phyloP scores from a whole-genome alignment of 2,797 vertebrate species.

The Brachyrhaphis roseni region DNA sequence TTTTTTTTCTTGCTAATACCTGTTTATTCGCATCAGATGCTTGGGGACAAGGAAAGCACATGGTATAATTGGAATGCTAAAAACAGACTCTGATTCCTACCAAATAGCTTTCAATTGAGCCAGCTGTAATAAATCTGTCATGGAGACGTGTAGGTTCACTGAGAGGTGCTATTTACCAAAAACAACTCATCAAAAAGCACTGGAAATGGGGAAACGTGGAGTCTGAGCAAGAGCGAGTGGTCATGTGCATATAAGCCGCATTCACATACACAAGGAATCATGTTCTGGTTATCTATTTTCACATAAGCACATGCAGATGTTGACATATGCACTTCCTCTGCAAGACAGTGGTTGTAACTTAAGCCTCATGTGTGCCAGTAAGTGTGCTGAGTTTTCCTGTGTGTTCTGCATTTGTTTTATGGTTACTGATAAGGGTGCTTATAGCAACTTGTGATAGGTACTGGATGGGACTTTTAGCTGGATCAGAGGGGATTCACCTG shows the following conservation, averaged over 20 bases:
- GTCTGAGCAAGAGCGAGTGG: not conserved
- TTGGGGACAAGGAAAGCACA: conserved; percentile 58
- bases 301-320: conserved; percentile 23
- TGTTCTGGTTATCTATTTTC: not conserved
- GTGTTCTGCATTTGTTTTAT: conserved; percentile 41
- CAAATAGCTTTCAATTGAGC: conserved; percentile 70
- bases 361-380: conserved; percentile 72
- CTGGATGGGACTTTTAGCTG: not conserved
- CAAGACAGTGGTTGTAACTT: conserved; percentile 54
- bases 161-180: conserved; percentile 39
- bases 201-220: not conserved
- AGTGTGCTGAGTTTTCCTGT: conserved; percentile 53
- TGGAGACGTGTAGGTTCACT: conserved; percentile 37
- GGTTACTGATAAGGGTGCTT: conserved; percentile 38
- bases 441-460: conserved; percentile 20
- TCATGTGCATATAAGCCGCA: not conserved
- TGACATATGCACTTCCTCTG: conserved; percentile 40
- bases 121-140: conserved; percentile 69
- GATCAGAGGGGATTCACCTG: conserved; percentile 18
- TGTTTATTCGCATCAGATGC: conserved; percentile 71
- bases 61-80: conserved; percentile 70
- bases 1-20: conserved; percentile 41
- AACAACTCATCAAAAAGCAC: conserved; percentile 36
- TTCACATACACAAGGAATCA: conserved; percentile 18
- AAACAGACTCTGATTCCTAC: conserved; percentile 74